A percentile compares a stretch with the other conserved stretches of the same genome.
Conservation (phyloP, 2,113 vertebrate genomes). For the Ageneiosus marmoratus region DNA sequence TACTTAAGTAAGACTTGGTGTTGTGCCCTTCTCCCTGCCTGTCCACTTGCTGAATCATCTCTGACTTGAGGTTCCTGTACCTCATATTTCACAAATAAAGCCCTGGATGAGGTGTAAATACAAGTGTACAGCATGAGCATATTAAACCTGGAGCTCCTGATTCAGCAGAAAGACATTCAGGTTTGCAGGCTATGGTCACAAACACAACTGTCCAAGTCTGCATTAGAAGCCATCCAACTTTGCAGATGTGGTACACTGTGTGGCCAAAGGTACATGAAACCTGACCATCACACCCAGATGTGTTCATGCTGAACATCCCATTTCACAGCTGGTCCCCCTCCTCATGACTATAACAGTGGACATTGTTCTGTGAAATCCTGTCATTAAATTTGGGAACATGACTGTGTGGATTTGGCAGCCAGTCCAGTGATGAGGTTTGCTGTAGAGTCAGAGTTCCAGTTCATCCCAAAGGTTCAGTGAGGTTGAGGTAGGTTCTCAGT, state of each 20-base stretch:
- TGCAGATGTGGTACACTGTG: background rate
- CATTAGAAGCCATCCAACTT: background rate
- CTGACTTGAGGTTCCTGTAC: background rate
- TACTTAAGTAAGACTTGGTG: background rate
- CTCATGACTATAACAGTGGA: background rate
- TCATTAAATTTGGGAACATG: background rate
- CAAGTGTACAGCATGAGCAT: background rate
- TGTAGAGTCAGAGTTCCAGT: background rate
- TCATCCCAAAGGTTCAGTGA: background rate
- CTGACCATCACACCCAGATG: background rate
- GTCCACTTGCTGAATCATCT: background rate
- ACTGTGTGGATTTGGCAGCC: background rate
- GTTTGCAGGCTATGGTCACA: background rate
- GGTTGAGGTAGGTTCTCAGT: background rate
- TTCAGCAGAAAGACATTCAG: background rate
- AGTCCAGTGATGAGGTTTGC: background rate
- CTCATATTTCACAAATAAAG: background rate
- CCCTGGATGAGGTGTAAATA: background rate
- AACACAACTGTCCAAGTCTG: background rate
- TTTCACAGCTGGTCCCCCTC: background rate
- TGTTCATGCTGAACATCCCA: background rate
- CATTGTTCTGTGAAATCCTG: background rate
- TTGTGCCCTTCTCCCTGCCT: background rate
- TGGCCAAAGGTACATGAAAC: background rate
- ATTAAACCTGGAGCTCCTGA: background rate